These are phyloP conservation scores for Nibea albiflora DNA, from an alignment of 2,113 vertebrate species.

Conservation along the genomic window DNA sequence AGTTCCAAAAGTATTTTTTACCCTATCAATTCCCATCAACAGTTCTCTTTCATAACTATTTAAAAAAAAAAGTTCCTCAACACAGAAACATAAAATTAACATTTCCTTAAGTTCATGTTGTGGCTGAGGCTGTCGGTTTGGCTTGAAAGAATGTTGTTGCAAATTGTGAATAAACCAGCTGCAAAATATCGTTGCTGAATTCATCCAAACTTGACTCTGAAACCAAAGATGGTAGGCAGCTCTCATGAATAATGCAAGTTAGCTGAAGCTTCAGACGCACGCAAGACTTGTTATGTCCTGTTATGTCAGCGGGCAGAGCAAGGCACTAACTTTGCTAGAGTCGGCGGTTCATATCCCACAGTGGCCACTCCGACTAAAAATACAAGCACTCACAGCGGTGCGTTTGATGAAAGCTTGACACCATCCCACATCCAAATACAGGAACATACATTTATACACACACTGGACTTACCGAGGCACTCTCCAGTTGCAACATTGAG, in stretches of 20 bases:
- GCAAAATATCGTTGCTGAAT: not conserved
- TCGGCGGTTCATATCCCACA: constrained; percentile 27
- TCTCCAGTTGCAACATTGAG: constrained; percentile 44
- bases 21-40: not conserved
- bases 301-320: not conserved
- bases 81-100: not conserved
- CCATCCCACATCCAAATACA: not conserved
- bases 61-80: not conserved
- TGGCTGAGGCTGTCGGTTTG: not conserved
- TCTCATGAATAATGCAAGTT: constrained; percentile 40
- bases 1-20: not conserved
- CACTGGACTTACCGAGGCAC: constrained; percentile 70
- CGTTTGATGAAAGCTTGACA: constrained; percentile 12
- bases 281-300: not conserved
- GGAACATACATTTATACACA: not conserved
- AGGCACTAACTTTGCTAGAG: constrained; percentile 1
- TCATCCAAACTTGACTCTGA: not conserved
- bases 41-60: not conserved
- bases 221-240: not conserved
- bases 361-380: constrained; percentile 19
- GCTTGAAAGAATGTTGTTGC: not conserved
- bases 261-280: not conserved
- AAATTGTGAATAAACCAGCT: not conserved
- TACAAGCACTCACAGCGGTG: constrained; percentile 4
- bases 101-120: not conserved